Evolutionary conservation across 2,888 invertebrate genomes (phyloP).

Genomic region (Eurytoma adleriae): DNA sequence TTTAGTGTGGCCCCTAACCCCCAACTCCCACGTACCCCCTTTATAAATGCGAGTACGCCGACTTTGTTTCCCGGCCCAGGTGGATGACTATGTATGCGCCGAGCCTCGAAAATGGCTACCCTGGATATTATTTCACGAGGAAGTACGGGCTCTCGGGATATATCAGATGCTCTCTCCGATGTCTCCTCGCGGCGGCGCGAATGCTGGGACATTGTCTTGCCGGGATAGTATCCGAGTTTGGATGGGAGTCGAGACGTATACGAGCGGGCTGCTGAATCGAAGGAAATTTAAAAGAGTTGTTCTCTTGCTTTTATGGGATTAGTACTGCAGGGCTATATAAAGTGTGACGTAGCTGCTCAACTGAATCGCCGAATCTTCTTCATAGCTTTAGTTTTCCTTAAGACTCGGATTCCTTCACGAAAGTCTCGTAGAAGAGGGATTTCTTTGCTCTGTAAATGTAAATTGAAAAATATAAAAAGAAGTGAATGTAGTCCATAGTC

Average conservation of each 20-base stretch:
- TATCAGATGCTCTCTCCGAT: slow-evolving; percentile 31
- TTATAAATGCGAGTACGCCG: slow-evolving; percentile 36
- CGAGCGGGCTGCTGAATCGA: background rate
- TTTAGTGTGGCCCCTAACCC: slow-evolving; percentile 43
- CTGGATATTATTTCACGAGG: slow-evolving; percentile 47
- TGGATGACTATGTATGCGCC: slow-evolving; percentile 32
- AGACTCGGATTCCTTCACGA: too few species aligned
- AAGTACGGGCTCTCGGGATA: background rate
- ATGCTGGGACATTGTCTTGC: background rate
- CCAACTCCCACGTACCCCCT: background rate
- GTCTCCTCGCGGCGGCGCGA: background rate
- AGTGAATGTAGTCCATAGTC: too few species aligned
- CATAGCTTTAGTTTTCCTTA: too few species aligned
- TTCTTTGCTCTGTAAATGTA: too few species aligned
- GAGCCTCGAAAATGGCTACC: slow-evolving; percentile 21
- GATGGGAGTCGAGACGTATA: background rate
- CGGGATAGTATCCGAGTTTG: background rate
- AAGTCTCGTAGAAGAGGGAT: too few species aligned
- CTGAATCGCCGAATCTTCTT: too few species aligned
- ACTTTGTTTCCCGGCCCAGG: slow-evolving; percentile 33
- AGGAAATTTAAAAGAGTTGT: slow-evolving; percentile 5
- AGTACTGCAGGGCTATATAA: background rate
- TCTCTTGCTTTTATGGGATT: background rate
- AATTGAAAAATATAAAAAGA: too few species aligned
- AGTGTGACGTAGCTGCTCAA: background rate